Evolutionary conservation across 2,797 vertebrate species (phyloP), one percentile per base, ranked within the genome.

Genomic region (Mormyrus proboscirostris): DNA sequence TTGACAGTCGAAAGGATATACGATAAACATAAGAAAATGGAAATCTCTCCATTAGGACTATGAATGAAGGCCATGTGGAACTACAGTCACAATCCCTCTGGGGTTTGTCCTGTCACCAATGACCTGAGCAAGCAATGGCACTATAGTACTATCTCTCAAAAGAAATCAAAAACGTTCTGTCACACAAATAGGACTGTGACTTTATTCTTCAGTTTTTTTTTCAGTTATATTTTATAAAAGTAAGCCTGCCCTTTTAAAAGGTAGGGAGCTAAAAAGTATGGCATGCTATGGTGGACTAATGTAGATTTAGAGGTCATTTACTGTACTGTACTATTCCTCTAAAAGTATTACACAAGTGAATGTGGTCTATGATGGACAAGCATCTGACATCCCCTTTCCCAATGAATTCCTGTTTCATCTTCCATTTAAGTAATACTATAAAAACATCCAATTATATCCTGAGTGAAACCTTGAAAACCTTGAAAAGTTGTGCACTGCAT

Each of bases 111-210:
- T 51, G 44, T 41, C 53, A 41, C 6, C 16, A n/a, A 57, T 44
- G 33, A 22, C 19, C 6, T n/a, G 57, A 87, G 53, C 19, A 44
- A 38, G 14, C 16, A 33, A 87, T 16, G 29, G 1, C 3, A 87
- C 73, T 79, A 38, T 38, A 41, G 65, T 19, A 79, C 9, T 19
- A 41, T 19, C 16, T 79, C 5, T 41, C 5, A 79, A 44, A 44
- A 44, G 14, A 79, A 79, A 44, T 33, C 62, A 65, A 65, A 65
- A 29, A 29, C 3, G 3, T 65, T 65, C 25, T 10, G 62, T 65
- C 73, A 79, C 73, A 79, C 33, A 76, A 76, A 76, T 76, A 79
- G 38, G 73, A 79, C 38, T 79, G 29, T 79, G 73, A 79, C 33
- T 79, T 79, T 41, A 19, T 38, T 79, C 38, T 79, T 79, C 44